Conservation (phyloP, 2,797 vertebrate genomes). For the Scolopax rusticola region DNA sequence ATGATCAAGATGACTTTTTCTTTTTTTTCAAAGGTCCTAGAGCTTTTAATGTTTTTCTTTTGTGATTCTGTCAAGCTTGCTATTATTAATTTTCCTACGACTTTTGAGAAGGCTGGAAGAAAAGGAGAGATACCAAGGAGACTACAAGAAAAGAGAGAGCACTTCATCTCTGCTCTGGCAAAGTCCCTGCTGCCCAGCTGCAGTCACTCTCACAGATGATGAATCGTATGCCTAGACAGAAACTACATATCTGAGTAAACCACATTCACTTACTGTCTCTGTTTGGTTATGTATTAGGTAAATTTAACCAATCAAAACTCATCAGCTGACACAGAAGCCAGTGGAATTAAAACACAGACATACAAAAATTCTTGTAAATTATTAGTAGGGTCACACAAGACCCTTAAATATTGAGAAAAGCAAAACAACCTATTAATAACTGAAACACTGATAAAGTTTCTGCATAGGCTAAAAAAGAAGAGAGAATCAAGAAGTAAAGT, state of each 20-base stretch:
- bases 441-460: slow-evolving; percentile 73
- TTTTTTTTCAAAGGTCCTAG: background rate
- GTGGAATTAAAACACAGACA: slow-evolving; percentile 74
- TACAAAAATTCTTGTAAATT: slow-evolving; percentile 68
- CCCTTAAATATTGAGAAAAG: slow-evolving; percentile 67
- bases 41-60: background rate
- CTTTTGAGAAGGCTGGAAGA: slow-evolving; percentile 5
- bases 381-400: slow-evolving; percentile 64
- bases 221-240: slow-evolving; percentile 74
- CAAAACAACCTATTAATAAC: slow-evolving; percentile 73
- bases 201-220: slow-evolving; percentile 58
- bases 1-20: background rate
- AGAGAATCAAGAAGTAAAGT: slow-evolving; percentile 36
- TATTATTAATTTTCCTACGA: slow-evolving; percentile 28
- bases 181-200: slow-evolving; percentile 47
- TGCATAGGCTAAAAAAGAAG: slow-evolving; percentile 55
- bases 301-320: slow-evolving; percentile 64
- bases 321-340: slow-evolving; percentile 69
- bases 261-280: slow-evolving; percentile 66
- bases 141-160: background rate
- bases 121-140: background rate
- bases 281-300: slow-evolving; percentile 67
- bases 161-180: background rate
- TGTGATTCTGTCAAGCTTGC: background rate
- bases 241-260: slow-evolving; percentile 70